These are phyloP conservation scores for Neelides folsomi DNA, from an alignment of 2,888 invertebrate species.

Conservation along the genomic window DNA sequence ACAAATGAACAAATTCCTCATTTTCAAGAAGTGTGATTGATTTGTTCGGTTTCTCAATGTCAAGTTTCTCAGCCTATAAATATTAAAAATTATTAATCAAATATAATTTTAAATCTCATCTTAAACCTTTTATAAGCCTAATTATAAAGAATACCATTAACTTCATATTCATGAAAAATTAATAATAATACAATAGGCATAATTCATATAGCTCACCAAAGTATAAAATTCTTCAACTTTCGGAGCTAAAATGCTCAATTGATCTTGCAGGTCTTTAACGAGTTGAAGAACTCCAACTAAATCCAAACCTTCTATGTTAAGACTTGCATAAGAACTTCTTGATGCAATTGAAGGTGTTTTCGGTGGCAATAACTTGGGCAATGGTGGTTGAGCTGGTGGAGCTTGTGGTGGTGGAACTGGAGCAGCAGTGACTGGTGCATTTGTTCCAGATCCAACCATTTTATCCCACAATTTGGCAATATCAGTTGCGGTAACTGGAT, in stretches of 20 bases:
- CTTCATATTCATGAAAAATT: no score
- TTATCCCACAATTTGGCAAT: background rate
- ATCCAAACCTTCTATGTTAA: conserved; percentile 21
- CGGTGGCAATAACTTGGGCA: conserved; percentile 6
- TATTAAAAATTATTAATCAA: background rate
- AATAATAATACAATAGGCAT: no score
- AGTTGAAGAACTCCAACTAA: conserved; percentile 21
- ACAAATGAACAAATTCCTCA: conserved; percentile 25
- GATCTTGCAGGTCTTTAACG: conserved; percentile 25
- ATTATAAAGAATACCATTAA: no score
- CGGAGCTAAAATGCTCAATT: conserved; percentile 25
- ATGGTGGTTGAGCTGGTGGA: background rate
- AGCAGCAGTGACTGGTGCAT: background rate
- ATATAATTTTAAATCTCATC: no score
- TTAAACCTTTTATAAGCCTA: no score
- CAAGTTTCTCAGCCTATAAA: conserved; percentile 27
- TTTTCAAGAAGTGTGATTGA: conserved; percentile 24
- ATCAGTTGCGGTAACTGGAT: background rate
- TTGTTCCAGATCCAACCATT: background rate
- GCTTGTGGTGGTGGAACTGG: background rate
- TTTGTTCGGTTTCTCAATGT: conserved; percentile 16
- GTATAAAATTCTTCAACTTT: conserved; percentile 20
- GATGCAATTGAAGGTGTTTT: background rate
- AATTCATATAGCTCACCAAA: background rate
- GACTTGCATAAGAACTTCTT: conserved; percentile 10